Evolutionary conservation across 2,888 invertebrate genomes (phyloP).

Genomic region (Autographa gamma): DNA sequence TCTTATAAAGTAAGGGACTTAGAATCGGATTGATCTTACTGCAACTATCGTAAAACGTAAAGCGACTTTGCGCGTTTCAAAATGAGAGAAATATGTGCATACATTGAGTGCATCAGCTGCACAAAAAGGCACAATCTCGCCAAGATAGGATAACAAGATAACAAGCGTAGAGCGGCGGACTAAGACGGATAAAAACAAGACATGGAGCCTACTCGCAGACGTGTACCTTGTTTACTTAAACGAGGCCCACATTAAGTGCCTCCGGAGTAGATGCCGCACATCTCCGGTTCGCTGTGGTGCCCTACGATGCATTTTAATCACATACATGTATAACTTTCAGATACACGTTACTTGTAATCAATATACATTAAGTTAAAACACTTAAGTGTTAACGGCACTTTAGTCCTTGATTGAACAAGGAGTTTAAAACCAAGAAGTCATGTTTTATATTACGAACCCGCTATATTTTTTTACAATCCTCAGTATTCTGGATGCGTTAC

Average conservation of each 20-base stretch:
- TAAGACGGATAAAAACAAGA: slow-evolving; percentile 86
- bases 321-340: slow-evolving; percentile 37
- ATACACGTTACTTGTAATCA: slow-evolving; percentile 9
- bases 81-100: slow-evolving; percentile 74
- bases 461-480: background rate
- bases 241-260: slow-evolving; percentile 79
- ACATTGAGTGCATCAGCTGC: slow-evolving; percentile 75
- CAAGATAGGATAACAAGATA: slow-evolving; percentile 89
- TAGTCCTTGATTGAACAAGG: background rate
- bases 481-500: background rate
- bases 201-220: slow-evolving; percentile 81
- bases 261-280: slow-evolving; percentile 63
- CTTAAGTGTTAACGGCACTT: slow-evolving; percentile 1
- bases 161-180: slow-evolving; percentile 84
- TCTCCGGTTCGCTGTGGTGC: slow-evolving; percentile 53
- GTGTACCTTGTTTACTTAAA: slow-evolving; percentile 87
- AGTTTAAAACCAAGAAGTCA: background rate
- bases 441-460: background rate
- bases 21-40: slow-evolving; percentile 33
- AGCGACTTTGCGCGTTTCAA: slow-evolving; percentile 61
- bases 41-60: slow-evolving; percentile 50
- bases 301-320: slow-evolving; percentile 52
- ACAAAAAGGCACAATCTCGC: slow-evolving; percentile 86
- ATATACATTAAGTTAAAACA: slow-evolving; percentile 4
- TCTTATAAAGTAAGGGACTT: slow-evolving; percentile 26